Evolutionary conservation across 2,113 vertebrate species (phyloP).

Genomic region (Melierax canorus): DNA sequence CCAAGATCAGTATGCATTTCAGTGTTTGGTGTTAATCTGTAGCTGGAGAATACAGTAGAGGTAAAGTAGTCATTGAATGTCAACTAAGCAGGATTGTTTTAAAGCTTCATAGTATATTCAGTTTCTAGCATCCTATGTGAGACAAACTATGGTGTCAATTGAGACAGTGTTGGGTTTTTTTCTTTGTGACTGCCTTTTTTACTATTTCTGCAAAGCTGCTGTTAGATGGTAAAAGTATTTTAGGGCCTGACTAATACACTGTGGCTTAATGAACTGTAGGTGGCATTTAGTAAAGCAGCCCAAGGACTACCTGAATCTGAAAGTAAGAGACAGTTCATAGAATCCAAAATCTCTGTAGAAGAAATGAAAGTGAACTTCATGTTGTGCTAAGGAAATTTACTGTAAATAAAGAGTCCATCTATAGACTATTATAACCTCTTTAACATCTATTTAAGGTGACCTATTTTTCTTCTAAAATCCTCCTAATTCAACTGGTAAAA

Average conservation of each 20-base stretch:
- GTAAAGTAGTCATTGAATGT: neutral
- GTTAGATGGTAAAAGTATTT: neutral
- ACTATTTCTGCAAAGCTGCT: neutral
- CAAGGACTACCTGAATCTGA: neutral
- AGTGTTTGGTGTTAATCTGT: neutral
- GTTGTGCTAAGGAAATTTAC: neutral
- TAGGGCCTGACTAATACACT: neutral
- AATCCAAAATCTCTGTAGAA: neutral
- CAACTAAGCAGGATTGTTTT: neutral
- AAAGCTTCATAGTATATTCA: neutral
- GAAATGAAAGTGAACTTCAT: neutral
- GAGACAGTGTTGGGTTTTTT: neutral
- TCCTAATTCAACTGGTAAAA: neutral
- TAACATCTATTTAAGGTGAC: neutral
- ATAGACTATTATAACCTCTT: neutral
- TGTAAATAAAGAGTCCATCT: neutral
- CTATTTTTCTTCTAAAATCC: slow-evolving; percentile 11
- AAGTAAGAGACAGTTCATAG: neutral
- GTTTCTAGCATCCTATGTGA: neutral
- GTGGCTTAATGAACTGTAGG: neutral
- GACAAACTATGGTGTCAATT: neutral
- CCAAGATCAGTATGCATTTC: neutral
- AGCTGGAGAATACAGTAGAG: neutral
- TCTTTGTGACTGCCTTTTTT: neutral
- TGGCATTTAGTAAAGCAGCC: neutral